Conservation (phyloP, 2,797 vertebrate species). For the Falco concolor region DNA sequence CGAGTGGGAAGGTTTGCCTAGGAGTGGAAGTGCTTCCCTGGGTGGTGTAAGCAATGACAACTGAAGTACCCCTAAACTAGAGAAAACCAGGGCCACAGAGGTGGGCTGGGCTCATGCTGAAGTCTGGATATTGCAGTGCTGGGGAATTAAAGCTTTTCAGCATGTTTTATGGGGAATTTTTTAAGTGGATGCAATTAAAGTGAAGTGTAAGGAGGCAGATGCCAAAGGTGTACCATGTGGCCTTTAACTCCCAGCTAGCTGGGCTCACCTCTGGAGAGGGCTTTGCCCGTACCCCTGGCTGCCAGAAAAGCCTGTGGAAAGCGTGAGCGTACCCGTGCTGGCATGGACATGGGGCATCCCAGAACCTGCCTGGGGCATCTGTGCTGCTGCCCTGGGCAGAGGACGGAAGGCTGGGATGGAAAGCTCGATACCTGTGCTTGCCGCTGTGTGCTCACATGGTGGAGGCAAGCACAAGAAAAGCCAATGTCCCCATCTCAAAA, state of each 20-base stretch:
- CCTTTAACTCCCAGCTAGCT: neutral
- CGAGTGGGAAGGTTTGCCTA: neutral
- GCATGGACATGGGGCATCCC: too few species aligned
- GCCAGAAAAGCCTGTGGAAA: neutral
- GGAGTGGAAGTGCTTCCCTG: neutral
- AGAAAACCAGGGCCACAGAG: neutral
- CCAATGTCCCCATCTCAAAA: neutral
- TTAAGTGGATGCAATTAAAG: neutral
- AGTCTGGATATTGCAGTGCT: neutral
- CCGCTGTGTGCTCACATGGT: neutral
- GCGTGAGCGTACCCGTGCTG: accelerated
- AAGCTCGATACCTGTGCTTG: neutral
- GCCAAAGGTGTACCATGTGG: neutral
- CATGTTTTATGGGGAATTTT: neutral
- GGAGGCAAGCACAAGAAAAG: neutral
- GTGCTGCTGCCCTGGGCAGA: neutral
- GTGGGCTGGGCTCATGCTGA: neutral
- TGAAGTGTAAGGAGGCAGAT: neutral
- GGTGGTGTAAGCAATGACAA: neutral
- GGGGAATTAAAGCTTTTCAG: neutral
- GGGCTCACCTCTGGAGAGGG: neutral
- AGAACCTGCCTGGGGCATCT: neutral
- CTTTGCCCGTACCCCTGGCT: neutral
- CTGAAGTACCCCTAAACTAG: neutral
- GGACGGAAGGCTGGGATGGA: neutral